Conservation (phyloP, 1,140 invertebrate genomes). For the Idris sp. region DNA sequence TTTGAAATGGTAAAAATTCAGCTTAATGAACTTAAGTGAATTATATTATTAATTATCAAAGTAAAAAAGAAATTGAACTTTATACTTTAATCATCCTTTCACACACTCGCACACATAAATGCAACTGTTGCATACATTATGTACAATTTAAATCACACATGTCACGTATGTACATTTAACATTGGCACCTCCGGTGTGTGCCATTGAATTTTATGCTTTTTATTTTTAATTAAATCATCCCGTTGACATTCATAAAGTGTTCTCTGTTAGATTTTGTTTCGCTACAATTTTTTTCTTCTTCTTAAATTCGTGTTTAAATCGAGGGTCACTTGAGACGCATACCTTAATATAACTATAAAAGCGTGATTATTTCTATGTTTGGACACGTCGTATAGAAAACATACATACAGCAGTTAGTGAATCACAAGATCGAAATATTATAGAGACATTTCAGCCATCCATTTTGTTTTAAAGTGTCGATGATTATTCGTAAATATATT, state of each 20-base stretch:
- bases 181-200: slow-evolving; percentile 66
- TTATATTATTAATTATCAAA: no score
- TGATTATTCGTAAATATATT: neutral
- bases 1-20: no score
- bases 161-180: slow-evolving; percentile 74
- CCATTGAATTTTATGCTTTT: slow-evolving; percentile 53
- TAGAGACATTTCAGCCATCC: slow-evolving; percentile 12
- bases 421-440: slow-evolving; percentile 9
- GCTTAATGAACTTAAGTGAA: no score
- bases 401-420: slow-evolving; percentile 21
- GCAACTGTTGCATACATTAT: slow-evolving; percentile 58
- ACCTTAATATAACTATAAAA: slow-evolving; percentile 31
- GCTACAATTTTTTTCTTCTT: slow-evolving; percentile 19
- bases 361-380: slow-evolving; percentile 35
- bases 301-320: slow-evolving; percentile 25
- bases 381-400: slow-evolving; percentile 29
- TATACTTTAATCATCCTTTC: no score
- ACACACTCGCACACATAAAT: slow-evolving; percentile 40
- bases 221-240: slow-evolving; percentile 47
- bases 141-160: slow-evolving; percentile 72
- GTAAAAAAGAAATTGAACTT: no score
- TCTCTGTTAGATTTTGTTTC: slow-evolving; percentile 24
- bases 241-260: slow-evolving; percentile 35
- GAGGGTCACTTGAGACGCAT: slow-evolving; percentile 25
- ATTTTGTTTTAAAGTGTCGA: slow-evolving; percentile 2